These are phyloP conservation scores for Holcopasites calliopsidis DNA, from an alignment of 1,140 invertebrate genomes.

Conservation along the genomic window DNA sequence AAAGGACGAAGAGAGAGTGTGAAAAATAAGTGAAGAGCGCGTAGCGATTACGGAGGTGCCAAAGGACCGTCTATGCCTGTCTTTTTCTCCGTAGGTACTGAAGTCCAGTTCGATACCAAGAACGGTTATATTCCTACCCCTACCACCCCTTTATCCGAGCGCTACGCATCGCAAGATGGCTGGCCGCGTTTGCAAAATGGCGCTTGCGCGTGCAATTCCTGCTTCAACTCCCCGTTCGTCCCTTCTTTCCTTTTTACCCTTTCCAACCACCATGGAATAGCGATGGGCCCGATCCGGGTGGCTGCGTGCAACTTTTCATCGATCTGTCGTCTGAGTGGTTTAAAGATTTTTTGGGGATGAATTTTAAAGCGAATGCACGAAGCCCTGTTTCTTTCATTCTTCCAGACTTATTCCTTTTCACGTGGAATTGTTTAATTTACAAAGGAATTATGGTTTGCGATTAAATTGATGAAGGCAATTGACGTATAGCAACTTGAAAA, in stretches of 20 bases:
- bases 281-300: slow-evolving; percentile 28
- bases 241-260: slow-evolving; percentile 46
- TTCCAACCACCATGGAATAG: slow-evolving; percentile 5
- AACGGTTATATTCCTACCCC: slow-evolving; percentile 74
- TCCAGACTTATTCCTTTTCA: too few relatives aligned
- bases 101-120: slow-evolving; percentile 73
- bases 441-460: too few relatives aligned
- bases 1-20: background rate
- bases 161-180: slow-evolving; percentile 71
- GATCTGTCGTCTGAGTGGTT: background rate
- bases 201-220: slow-evolving; percentile 68
- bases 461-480: too few relatives aligned
- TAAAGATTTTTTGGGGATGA: slow-evolving; percentile 17
- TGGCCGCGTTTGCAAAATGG: slow-evolving; percentile 69
- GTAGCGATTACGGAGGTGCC: slow-evolving; percentile 27
- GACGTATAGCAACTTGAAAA: too few relatives aligned
- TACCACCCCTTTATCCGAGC: slow-evolving; percentile 47
- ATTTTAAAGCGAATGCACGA: background rate
- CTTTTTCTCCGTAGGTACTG: slow-evolving; percentile 67
- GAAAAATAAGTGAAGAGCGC: slow-evolving; percentile 19
- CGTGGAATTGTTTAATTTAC: background rate
- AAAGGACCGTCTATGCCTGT: slow-evolving; percentile 53
- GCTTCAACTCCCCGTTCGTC: slow-evolving; percentile 14
- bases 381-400: too few relatives aligned
- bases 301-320: background rate